Evolutionary conservation across 2,113 vertebrate species (phyloP).

Genomic region (Dunckerocampus dactyliophorus): DNA sequence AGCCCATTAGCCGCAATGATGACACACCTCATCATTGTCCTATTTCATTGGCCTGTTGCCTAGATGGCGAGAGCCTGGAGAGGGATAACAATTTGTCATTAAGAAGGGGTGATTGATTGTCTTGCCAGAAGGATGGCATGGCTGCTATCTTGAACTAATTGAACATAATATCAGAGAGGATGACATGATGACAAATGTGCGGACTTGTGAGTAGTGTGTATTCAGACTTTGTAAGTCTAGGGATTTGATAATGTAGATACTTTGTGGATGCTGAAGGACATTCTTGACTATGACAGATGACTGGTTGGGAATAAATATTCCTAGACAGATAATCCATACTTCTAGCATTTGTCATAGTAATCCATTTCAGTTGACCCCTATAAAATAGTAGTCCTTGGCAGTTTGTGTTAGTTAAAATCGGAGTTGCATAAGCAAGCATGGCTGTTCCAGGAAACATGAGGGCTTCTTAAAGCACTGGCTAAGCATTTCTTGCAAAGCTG

Average conservation of each 20-base stretch:
- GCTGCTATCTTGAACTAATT: conserved; percentile 61
- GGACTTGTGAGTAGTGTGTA: conserved; percentile 41
- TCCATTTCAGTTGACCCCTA: no score
- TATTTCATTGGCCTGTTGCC: conserved; percentile 33
- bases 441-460: conserved; percentile 22
- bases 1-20: conserved; percentile 26
- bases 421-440: conserved; percentile 11
- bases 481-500: conserved; percentile 34
- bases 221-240: conserved; percentile 21
- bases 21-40: conserved; percentile 1
- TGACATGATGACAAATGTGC: conserved; percentile 42
- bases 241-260: not conserved
- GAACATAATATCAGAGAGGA: conserved; percentile 53
- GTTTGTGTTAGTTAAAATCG: conserved; percentile 33
- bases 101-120: conserved; percentile 58
- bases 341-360: not conserved
- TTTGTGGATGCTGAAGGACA: not conserved
- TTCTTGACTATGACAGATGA: not conserved
- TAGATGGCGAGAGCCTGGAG: conserved; percentile 13
- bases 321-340: not conserved
- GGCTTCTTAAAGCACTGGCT: conserved; percentile 10
- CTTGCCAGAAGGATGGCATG: conserved; percentile 25
- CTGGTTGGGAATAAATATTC: not conserved
- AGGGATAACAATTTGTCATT: conserved; percentile 44
- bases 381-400: conserved; percentile 18